Evolutionary conservation across 2,888 invertebrate genomes (phyloP).

Genomic region (Rhyacophila evoluta): DNA sequence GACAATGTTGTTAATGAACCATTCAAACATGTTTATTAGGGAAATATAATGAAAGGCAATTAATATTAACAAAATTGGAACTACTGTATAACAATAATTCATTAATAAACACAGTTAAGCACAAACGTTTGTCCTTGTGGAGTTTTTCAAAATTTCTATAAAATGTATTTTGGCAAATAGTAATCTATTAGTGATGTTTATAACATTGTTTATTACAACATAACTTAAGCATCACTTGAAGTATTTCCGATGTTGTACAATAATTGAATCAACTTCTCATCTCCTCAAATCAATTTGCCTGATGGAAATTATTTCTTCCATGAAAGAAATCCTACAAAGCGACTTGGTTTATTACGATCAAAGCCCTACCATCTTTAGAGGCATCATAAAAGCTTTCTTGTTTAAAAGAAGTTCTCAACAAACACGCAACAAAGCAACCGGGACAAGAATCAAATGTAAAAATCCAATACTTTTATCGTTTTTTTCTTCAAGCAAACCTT

Average conservation of each 20-base stretch:
- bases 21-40: no score
- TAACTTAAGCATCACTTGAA: background rate
- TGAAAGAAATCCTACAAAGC: slow-evolving; percentile 24
- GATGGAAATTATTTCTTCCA: background rate
- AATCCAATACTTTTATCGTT: slow-evolving; percentile 24
- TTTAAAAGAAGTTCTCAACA: slow-evolving; percentile 24
- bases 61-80: no score
- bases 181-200: no score
- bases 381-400: slow-evolving; percentile 17
- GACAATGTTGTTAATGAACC: no score
- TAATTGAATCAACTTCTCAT: slow-evolving; percentile 14
- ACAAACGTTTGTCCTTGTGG: no score
- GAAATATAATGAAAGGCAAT: no score
- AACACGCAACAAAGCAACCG: slow-evolving; percentile 19
- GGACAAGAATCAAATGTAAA: slow-evolving; percentile 22
- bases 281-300: slow-evolving; percentile 4
- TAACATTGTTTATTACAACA: no score
- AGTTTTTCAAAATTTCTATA: no score
- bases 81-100: no score
- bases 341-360: slow-evolving; percentile 19
- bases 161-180: no score
- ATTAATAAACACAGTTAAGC: no score
- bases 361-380: slow-evolving; percentile 16
- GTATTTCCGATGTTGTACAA: background rate
- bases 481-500: no score